These are phyloP conservation scores for Petrocephalus microphthalmus DNA, from an alignment of 2,113 vertebrate species.

Conservation along the genomic window DNA sequence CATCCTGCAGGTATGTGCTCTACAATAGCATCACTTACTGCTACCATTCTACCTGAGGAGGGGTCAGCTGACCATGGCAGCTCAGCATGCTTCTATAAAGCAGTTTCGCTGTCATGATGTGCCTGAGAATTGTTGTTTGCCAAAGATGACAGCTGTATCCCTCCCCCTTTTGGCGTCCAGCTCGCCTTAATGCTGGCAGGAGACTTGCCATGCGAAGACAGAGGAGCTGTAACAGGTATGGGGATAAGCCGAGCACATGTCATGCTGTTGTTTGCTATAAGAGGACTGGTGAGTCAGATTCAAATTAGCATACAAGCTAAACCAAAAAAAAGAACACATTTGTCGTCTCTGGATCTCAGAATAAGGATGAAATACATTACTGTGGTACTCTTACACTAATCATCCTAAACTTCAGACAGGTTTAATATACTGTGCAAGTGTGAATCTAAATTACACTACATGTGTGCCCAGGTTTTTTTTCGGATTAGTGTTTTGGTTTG, in stretches of 20 bases:
- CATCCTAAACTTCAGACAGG: neutral
- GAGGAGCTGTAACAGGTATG: neutral
- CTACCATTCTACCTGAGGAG: neutral
- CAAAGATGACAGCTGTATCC: constrained; percentile 5
- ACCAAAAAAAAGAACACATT: neutral
- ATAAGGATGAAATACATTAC: neutral
- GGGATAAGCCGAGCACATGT: neutral
- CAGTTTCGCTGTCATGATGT: neutral
- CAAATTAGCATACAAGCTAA: neutral
- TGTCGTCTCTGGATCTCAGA: neutral
- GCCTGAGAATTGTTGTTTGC: neutral
- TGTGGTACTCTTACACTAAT: neutral
- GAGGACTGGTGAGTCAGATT: neutral
- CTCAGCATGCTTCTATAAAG: neutral
- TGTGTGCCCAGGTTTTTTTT: neutral
- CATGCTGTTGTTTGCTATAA: neutral
- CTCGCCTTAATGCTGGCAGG: neutral
- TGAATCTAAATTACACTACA: neutral
- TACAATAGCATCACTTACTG: neutral
- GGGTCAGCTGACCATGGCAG: neutral
- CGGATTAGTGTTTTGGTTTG: neutral
- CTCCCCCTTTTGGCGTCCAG: neutral
- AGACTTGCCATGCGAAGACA: neutral
- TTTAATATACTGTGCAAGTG: neutral
- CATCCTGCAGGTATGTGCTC: neutral